Conservation (phyloP, 2,113 vertebrate genomes). For the Etheostoma spectabile region DNA sequence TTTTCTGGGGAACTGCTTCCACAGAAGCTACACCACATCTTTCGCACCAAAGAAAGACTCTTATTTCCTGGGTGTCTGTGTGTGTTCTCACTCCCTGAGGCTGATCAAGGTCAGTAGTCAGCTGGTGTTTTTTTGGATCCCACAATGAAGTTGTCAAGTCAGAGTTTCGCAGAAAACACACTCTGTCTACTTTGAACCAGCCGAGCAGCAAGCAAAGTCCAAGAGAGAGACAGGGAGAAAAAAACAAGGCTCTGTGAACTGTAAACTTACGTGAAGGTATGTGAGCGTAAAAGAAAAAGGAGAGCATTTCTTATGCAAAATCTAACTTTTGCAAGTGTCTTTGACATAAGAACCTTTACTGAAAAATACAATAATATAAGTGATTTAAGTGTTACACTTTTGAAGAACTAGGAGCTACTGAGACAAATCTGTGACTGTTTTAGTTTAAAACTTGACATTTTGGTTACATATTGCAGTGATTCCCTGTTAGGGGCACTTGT, state of each 20-base stretch:
- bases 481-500: no score
- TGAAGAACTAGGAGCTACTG: neutral
- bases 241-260: neutral
- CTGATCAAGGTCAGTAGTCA: slow-evolving; percentile 62
- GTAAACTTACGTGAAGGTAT: slow-evolving; percentile 36
- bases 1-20: slow-evolving; percentile 28
- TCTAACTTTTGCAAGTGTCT: neutral
- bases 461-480: neutral
- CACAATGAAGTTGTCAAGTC: slow-evolving; percentile 28
- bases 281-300: slow-evolving; percentile 1
- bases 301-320: neutral
- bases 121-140: slow-evolving; percentile 65
- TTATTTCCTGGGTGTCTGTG: slow-evolving; percentile 43
- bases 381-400: slow-evolving; percentile 21
- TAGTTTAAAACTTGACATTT: neutral
- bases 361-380: neutral
- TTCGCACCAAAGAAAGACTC: slow-evolving; percentile 31
- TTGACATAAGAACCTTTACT: neutral
- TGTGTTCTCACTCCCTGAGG: slow-evolving; percentile 43
- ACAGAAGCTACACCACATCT: slow-evolving; percentile 15
- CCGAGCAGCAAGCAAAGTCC: slow-evolving; percentile 21
- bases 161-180: slow-evolving; percentile 20
- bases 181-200: slow-evolving; percentile 47
- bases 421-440: neutral
- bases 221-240: slow-evolving; percentile 7